Conservation (phyloP, 2,113 vertebrate genomes). For the Pteruthius melanotis region DNA sequence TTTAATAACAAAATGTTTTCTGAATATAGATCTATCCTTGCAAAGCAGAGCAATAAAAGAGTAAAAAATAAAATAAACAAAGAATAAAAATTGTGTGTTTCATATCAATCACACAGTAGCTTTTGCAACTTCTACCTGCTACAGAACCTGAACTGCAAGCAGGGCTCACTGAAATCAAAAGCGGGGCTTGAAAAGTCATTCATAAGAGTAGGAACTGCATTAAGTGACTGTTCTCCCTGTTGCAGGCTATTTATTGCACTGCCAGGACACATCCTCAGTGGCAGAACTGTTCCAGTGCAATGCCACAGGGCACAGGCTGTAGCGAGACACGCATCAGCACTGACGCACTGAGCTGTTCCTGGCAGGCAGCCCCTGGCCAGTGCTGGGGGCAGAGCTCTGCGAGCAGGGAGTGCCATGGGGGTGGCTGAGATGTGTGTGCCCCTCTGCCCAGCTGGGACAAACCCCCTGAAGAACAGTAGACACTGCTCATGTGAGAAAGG, state of each 20-base stretch:
- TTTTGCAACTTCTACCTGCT: not conserved
- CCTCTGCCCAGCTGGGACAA: not conserved
- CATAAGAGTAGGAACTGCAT: fast-evolving
- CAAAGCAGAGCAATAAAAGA: not conserved
- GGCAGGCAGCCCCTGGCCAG: not conserved
- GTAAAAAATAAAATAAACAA: not conserved
- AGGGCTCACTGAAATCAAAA: not conserved
- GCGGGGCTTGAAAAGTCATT: not conserved
- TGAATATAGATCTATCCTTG: not conserved
- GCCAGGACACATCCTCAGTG: not conserved
- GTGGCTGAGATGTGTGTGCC: not conserved
- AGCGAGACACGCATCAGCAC: not conserved
- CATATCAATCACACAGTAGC: not conserved
- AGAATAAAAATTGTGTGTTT: not conserved
- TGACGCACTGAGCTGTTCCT: fast-evolving
- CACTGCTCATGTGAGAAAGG: not conserved
- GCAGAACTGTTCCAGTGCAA: not conserved
- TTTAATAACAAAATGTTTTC: not conserved
- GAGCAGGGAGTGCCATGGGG: not conserved
- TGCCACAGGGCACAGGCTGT: not conserved
- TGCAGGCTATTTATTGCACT: not conserved
- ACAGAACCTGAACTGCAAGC: not conserved
- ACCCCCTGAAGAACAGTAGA: not conserved
- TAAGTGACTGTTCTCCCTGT: not conserved
- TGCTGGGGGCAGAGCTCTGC: not conserved